Evolutionary conservation across 2,797 vertebrate species (phyloP).

Genomic region (Momotus momota): DNA sequence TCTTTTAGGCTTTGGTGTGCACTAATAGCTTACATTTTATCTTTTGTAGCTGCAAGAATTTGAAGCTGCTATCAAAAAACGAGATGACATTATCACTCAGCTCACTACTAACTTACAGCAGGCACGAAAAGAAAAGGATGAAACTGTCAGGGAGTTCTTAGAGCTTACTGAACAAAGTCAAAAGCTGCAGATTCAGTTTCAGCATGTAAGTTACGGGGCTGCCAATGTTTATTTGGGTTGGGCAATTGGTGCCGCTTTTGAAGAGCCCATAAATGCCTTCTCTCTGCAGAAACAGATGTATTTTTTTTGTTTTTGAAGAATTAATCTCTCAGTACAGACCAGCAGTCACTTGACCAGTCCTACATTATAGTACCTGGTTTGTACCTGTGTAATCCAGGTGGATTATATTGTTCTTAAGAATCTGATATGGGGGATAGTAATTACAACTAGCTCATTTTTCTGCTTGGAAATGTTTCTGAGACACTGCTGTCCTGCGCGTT

Average conservation of each 20-base stretch:
- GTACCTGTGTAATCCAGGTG: too few species aligned
- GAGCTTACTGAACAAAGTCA: conserved; percentile 95
- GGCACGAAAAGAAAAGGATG: conserved; percentile 94
- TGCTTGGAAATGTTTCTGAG: neutral
- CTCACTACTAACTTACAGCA: conserved; percentile 95
- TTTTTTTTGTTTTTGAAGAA: neutral
- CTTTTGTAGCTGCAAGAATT: conserved; percentile 91
- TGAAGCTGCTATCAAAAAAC: conserved; percentile 94
- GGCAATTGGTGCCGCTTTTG: neutral
- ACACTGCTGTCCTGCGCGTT: neutral
- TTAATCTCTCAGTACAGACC: neutral
- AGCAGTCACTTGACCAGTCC: neutral
- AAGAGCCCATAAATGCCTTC: neutral
- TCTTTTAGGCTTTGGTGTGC: neutral
- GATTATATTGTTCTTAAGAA: neutral
- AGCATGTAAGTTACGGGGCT: conserved; percentile 85
- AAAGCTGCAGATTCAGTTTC: conserved; percentile 96
- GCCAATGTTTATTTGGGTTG: neutral
- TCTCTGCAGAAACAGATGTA: neutral
- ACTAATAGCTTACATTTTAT: neutral
- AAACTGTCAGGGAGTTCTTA: conserved; percentile 95
- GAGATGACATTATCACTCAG: conserved; percentile 96
- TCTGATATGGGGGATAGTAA: neutral
- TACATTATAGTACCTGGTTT: neutral
- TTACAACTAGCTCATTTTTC: neutral